Evolutionary conservation across 2,797 vertebrate species (phyloP), one percentile per base, ranked within the genome.

Genomic region (Takifugu ocellatus): DNA sequence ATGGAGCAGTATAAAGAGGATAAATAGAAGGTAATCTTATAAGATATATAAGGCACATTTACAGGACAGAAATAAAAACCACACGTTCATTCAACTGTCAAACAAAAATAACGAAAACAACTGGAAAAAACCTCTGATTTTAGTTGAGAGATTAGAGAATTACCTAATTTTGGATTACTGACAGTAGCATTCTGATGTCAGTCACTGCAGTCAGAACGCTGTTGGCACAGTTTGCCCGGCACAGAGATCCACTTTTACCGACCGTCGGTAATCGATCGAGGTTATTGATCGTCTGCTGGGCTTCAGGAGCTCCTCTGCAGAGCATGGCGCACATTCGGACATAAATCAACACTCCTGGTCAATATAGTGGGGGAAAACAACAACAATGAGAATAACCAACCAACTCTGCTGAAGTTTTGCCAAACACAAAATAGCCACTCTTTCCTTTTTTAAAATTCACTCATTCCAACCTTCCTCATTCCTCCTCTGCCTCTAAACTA

Each of bases 251-350:
- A 24, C 10, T 39, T 66, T 58, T 47, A 75, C 63, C 79, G 90
- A 91, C 90, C 90, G 90, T 91, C 90, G 78, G 64, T 27, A 78
- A 46, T n/a, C 16, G 9, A 17, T 7, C 6, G 8, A 78, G 75
- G 36, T 11, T 21, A 39, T 14, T 10, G 36, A 39, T 39, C 36
- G 14, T 4, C 59, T 63, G 49, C 60, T 51, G 54, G 52, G 49
- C 51, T 50, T 24, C 36, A 51, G 42, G 24, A 39, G 42, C 54
- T 53, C 63, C 31, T 43, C 52, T 15, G 56, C 60, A 64, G 50
- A 17, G 43, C 43, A 45, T 49, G 56, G 61, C 64, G 65, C 70
- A 51, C 63, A 44, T 71, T 53, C 72, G 65, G 49, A 5, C 43
- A 50, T 56, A 66, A 56, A 10, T 64, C 54, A 44, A 53, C 36